Conservation (phyloP, 2,888 invertebrate species). For the Dicycla oo region DNA sequence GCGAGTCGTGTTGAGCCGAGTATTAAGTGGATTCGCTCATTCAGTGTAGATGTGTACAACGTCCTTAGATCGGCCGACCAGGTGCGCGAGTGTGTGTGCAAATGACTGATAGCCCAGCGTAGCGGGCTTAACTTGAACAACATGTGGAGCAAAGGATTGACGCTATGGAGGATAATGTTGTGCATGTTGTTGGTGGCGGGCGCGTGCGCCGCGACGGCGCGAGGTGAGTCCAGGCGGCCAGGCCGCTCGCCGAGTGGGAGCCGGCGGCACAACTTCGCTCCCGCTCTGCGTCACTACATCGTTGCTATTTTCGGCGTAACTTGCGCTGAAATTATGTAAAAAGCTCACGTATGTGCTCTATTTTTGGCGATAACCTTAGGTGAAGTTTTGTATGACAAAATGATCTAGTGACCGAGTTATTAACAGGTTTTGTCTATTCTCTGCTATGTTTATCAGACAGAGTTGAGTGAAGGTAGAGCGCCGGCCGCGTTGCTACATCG, state of each 20-base stretch:
- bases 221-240: slow-evolving; percentile 83
- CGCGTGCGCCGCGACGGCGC: slow-evolving; percentile 83
- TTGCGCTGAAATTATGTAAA: slow-evolving; percentile 91
- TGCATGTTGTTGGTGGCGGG: slow-evolving; percentile 86
- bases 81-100: slow-evolving; percentile 90
- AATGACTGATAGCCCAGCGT: slow-evolving; percentile 88
- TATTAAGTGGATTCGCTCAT: slow-evolving; percentile 71
- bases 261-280: slow-evolving; percentile 71
- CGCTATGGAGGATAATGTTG: slow-evolving; percentile 89
- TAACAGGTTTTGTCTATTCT: slow-evolving; percentile 65
- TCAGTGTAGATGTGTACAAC: slow-evolving; percentile 85
- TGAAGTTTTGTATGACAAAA: slow-evolving; percentile 82
- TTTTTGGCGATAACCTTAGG: slow-evolving; percentile 89
- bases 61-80: slow-evolving; percentile 85
- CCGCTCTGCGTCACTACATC: slow-evolving; percentile 85
- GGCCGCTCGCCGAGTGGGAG: slow-evolving; percentile 68
- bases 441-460: slow-evolving; percentile 56
- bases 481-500: slow-evolving; percentile 73
- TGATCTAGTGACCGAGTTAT: slow-evolving; percentile 81
- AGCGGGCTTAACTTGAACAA: slow-evolving; percentile 85
- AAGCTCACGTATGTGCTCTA: slow-evolving; percentile 89
- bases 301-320: slow-evolving; percentile 89
- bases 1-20: slow-evolving; percentile 75
- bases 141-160: slow-evolving; percentile 89
- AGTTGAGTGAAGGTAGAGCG: slow-evolving; percentile 62